Conservation (phyloP, 1,140 invertebrate species). For the Eulimnadia texana region DNA sequence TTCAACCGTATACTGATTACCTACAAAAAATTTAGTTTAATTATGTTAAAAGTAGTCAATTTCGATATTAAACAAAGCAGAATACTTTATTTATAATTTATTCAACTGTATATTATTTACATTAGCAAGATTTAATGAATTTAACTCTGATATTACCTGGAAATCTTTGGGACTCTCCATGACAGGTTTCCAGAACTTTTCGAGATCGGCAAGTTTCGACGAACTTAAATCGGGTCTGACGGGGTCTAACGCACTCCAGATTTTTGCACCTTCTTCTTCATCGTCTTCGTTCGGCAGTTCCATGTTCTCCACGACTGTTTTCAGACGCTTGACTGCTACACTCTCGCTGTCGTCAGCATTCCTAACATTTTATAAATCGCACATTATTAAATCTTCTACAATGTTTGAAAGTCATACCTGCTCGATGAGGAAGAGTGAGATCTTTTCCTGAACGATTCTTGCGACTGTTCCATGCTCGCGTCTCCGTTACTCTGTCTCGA, state of each 20-base stretch:
- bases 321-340: neutral
- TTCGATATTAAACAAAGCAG: neutral
- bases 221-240: conserved; percentile 4
- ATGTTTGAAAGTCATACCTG: neutral
- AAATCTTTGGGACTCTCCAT: conserved; percentile 91
- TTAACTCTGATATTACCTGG: conserved; percentile 40
- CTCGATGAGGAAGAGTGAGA: neutral
- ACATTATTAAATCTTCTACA: neutral
- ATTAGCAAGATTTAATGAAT: too few species aligned
- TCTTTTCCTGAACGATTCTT: neutral
- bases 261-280: neutral
- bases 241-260: conserved; percentile 3
- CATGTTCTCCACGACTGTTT: neutral
- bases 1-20: too few species aligned
- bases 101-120: too few species aligned
- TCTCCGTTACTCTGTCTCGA: neutral
- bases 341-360: conserved; percentile 3
- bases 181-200: conserved; percentile 90
- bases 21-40: too few species aligned
- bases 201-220: conserved; percentile 41
- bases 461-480: neutral
- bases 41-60: neutral
- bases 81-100: neutral
- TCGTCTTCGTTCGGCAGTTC: neutral
- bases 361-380: neutral